These are phyloP conservation scores for Sebastes hubbsi DNA, from an alignment of 2,797 vertebrate species.

Conservation along the genomic window DNA sequence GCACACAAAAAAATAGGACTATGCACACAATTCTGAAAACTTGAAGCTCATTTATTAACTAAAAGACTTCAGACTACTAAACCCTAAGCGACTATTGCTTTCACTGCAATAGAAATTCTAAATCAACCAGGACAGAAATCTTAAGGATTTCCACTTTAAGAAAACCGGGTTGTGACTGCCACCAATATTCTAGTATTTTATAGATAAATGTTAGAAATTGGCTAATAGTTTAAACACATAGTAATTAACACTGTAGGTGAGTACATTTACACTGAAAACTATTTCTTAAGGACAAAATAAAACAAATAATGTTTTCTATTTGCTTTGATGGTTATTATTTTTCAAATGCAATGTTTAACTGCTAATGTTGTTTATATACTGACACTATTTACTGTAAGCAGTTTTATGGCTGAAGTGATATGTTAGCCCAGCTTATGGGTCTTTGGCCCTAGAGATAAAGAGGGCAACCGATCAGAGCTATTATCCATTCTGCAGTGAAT, in stretches of 20 bases:
- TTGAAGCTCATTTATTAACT: too few species aligned
- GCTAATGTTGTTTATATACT: constrained; percentile 13
- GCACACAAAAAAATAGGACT: too few species aligned
- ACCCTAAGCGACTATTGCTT: too few species aligned
- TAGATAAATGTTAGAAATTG: neutral
- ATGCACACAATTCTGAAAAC: too few species aligned
- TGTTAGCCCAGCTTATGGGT: constrained; percentile 54
- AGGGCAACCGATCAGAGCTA: constrained; percentile 92
- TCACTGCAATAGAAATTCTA: too few species aligned
- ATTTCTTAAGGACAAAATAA: neutral
- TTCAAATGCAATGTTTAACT: neutral
- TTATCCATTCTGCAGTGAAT: constrained; percentile 91
- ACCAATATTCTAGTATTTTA: neutral
- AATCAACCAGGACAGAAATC: neutral
- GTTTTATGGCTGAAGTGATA: constrained; percentile 45
- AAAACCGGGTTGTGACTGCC: neutral
- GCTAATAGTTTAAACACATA: neutral
- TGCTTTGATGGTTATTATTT: neutral
- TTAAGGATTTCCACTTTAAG: neutral
- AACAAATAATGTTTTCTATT: neutral
- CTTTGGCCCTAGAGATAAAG: constrained; percentile 66
- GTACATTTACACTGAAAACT: neutral
- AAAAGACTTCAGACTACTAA: too few species aligned
- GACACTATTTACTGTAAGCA: constrained; percentile 40
- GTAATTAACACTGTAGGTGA: neutral